phyloP scores from a whole-genome alignment of 1,140 invertebrate species.

The Oryzaephilus surinamensis region DNA sequence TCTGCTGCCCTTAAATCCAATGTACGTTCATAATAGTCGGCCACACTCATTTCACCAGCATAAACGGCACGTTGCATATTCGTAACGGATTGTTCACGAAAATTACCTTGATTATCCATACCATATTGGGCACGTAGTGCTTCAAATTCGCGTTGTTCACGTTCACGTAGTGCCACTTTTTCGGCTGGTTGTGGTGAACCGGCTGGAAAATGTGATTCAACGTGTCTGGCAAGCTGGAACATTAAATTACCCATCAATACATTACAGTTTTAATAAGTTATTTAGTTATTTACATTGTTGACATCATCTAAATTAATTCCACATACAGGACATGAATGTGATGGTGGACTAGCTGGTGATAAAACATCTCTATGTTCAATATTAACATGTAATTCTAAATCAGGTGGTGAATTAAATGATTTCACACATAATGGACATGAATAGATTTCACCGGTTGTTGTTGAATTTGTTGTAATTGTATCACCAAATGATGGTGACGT shows the following conservation, averaged over 20 bases:
- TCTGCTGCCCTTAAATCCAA: conserved; percentile 63
- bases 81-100: conserved; percentile 64
- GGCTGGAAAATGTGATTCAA: conserved; percentile 35
- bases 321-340: conserved; percentile 32
- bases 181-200: conserved; percentile 39
- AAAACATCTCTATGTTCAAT: conserved; percentile 68
- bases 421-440: conserved; percentile 63
- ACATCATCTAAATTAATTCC: conserved; percentile 27
- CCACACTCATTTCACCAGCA: conserved; percentile 71
- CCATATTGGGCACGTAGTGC: conserved; percentile 73
- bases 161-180: conserved; percentile 54
- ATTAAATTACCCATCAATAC: conserved; percentile 9
- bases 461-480: not conserved
- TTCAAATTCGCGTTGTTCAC: conserved; percentile 73
- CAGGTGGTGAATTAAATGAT: conserved; percentile 60
- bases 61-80: conserved; percentile 77
- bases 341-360: conserved; percentile 39
- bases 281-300: conserved; percentile 19
- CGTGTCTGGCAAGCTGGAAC: conserved; percentile 39
- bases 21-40: conserved; percentile 75
- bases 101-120: conserved; percentile 66
- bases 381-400: conserved; percentile 76
- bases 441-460: conserved; percentile 36
- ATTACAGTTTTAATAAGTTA: not conserved
- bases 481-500: conserved; percentile 56